phyloP scores from a whole-genome alignment of 92 coral and sea anemone genomes.

The Umimayanthus kanabou region DNA sequence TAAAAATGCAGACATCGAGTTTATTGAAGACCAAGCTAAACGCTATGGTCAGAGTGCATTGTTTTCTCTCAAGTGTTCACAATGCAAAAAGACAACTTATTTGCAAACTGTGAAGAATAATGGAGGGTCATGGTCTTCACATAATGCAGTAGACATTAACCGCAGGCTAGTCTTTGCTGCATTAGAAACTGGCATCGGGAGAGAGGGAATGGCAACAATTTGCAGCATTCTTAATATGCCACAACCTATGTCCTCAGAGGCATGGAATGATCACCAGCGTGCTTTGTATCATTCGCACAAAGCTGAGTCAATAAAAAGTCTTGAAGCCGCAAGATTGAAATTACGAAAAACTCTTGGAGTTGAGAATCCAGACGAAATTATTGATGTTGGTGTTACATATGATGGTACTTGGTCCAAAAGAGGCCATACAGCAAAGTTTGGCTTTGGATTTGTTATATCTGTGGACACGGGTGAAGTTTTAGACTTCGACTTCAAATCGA shows the following conservation, averaged over 20 bases:
- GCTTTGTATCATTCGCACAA: slow-evolving; percentile 47
- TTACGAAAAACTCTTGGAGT: neutral
- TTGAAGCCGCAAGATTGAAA: slow-evolving; percentile 20
- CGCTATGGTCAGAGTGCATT: no score
- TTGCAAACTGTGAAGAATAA: neutral
- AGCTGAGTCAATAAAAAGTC: slow-evolving; percentile 5
- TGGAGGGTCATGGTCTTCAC: neutral
- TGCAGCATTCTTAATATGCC: slow-evolving; percentile 60
- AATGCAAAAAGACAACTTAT: no score
- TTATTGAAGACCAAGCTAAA: neutral
- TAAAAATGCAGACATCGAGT: neutral
- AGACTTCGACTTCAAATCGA: neutral
- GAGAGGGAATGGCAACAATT: slow-evolving; percentile 53
- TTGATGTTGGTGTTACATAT: slow-evolving; percentile 9
- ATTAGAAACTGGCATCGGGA: neutral
- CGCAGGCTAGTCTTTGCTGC: neutral
- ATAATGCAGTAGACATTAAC: neutral
- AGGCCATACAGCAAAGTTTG: slow-evolving; percentile 5
- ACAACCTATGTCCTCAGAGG: slow-evolving; percentile 48
- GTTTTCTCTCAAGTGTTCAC: no score
- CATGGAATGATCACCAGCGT: slow-evolving; percentile 40
- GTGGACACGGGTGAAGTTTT: slow-evolving; percentile 10
- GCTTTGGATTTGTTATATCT: slow-evolving; percentile 3
- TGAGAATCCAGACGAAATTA: neutral
- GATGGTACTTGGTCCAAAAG: slow-evolving; percentile 31